A percentile compares a stretch with the other conserved stretches of the same genome.
These are phyloP conservation scores for Acanthurus tractus DNA, from an alignment of 2,797 vertebrate genomes.

Conservation along the genomic window DNA sequence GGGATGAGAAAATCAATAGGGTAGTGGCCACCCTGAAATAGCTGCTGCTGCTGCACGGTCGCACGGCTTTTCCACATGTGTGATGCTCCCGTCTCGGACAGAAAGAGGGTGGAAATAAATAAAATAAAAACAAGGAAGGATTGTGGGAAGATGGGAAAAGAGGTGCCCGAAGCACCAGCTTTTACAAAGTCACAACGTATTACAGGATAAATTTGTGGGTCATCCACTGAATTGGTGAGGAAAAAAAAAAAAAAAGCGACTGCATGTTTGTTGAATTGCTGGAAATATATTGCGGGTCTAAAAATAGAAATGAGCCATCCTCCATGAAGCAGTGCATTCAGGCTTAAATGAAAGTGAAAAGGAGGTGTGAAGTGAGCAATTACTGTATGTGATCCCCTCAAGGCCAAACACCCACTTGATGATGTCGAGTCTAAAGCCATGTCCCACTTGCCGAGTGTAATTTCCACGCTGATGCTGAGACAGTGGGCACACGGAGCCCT, in stretches of 20 bases:
- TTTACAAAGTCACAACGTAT: conserved; percentile 18
- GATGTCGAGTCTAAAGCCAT: conserved; percentile 49
- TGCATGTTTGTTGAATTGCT: conserved; percentile 26
- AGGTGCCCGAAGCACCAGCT: not conserved
- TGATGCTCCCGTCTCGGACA: not conserved
- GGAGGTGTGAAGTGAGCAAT: conserved; percentile 59
- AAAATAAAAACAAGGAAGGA: conserved; percentile 13
- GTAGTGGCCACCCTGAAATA: conserved; percentile 67
- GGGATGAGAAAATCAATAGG: conserved; percentile 73
- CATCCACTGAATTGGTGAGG: conserved; percentile 9
- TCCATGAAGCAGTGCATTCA: conserved; percentile 22
- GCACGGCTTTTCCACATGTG: conserved; percentile 44
- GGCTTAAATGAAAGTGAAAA: conserved; percentile 47
- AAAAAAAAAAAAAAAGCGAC: not conserved
- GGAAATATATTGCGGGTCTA: conserved; percentile 25
- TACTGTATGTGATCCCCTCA: conserved; percentile 25
- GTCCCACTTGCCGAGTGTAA: conserved; percentile 36
- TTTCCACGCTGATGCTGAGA: conserved; percentile 38
- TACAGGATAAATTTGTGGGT: conserved; percentile 8
- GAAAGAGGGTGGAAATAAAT: conserved; percentile 21
- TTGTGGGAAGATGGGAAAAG: not conserved
- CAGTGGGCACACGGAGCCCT: conserved; percentile 6
- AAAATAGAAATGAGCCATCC: conserved; percentile 39
- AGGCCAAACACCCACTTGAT: conserved; percentile 55
- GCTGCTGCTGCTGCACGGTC: conserved; percentile 45